These are phyloP conservation scores for Sycophila texana DNA, from an alignment of 2,888 invertebrate genomes.

Conservation along the genomic window DNA sequence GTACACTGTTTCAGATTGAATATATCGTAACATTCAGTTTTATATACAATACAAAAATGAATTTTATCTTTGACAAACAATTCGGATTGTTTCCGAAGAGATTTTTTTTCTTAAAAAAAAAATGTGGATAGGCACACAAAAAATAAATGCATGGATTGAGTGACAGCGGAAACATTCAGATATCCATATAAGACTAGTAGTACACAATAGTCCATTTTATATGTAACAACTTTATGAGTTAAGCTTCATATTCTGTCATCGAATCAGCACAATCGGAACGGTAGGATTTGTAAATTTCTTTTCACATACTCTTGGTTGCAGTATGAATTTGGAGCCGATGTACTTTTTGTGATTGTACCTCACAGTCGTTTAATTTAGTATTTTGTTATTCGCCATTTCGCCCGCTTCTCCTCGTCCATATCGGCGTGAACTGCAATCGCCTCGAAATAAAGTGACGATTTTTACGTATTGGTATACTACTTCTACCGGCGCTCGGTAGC, in stretches of 20 bases:
- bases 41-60: neutral
- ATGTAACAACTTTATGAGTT: slow-evolving; percentile 30
- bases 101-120: neutral
- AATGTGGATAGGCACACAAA: neutral
- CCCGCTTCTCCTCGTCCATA: neutral
- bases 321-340: slow-evolving; percentile 10
- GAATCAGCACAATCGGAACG: slow-evolving; percentile 32
- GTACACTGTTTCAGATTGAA: slow-evolving; percentile 20
- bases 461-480: neutral
- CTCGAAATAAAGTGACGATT: neutral
- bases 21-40: slow-evolving; percentile 18
- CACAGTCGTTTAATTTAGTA: slow-evolving; percentile 34
- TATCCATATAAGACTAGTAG: slow-evolving; percentile 9
- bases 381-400: neutral
- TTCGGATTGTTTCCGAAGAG: neutral
- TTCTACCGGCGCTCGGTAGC: no score
- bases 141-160: neutral
- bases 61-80: neutral
- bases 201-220: neutral
- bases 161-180: slow-evolving; percentile 2
- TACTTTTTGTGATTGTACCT: slow-evolving; percentile 44
- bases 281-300: slow-evolving; percentile 4
- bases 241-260: slow-evolving; percentile 42
- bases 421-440: slow-evolving; percentile 1
- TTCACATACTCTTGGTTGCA: slow-evolving; percentile 7